Conservation (phyloP, 2,888 invertebrate genomes). For the Seira ritae region DNA sequence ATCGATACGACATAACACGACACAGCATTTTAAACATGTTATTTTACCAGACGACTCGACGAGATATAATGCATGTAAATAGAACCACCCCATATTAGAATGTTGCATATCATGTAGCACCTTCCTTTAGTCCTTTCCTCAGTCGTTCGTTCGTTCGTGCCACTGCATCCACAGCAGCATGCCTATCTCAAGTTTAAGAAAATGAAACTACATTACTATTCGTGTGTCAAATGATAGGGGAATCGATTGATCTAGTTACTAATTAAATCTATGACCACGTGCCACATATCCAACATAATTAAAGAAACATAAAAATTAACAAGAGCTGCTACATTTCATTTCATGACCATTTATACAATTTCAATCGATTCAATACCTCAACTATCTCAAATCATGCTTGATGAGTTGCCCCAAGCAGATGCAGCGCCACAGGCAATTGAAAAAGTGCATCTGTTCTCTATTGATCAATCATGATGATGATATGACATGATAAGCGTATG, state of each 20-base stretch:
- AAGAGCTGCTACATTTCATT: background rate
- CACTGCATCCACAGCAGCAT: background rate
- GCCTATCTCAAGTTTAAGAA: background rate
- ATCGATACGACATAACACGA: background rate
- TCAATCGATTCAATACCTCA: too few species aligned
- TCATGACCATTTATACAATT: background rate
- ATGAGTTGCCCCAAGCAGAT: conserved; percentile 6
- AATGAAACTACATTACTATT: background rate
- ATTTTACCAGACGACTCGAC: background rate
- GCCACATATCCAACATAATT: conserved; percentile 20
- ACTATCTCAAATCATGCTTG: too few species aligned
- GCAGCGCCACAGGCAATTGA: conserved; percentile 33
- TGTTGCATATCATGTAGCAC: background rate
- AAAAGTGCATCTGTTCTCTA: conserved; percentile 6
- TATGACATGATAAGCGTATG: too few species aligned
- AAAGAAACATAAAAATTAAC: conserved; percentile 15
- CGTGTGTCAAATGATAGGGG: background rate
- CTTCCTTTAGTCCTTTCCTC: too few species aligned
- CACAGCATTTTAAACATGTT: background rate
- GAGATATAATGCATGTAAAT: too few species aligned
- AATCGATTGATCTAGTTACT: conserved; percentile 11
- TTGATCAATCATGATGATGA: too few species aligned
- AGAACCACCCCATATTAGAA: background rate
- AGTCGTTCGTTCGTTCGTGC: too few species aligned
- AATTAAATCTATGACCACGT: conserved; percentile 41